Conservation (phyloP, 2,797 vertebrate genomes). For the Anabacerthia variegaticeps region DNA sequence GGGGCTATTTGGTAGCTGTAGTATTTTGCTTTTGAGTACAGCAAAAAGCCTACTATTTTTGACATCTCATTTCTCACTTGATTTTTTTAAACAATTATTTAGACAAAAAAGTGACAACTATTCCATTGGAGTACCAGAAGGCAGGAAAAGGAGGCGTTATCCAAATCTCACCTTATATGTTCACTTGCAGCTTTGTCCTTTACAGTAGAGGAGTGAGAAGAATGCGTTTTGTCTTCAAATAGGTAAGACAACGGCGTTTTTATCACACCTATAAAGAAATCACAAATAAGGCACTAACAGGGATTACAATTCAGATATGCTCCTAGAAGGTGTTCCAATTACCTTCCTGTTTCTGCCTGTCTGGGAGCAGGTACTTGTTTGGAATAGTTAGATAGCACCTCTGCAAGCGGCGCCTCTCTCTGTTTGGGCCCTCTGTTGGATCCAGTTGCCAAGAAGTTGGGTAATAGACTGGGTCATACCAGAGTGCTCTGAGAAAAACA, state of each 20-base stretch:
- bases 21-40: neutral
- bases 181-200: constrained; percentile 99
- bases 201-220: constrained; percentile 96
- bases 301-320: neutral
- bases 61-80: neutral
- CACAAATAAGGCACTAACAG: neutral
- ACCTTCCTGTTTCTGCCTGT: constrained; percentile 92
- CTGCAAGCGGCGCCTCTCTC: constrained; percentile 93
- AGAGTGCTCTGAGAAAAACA: constrained; percentile 84
- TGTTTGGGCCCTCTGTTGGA: constrained; percentile 95
- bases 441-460: constrained; percentile 97
- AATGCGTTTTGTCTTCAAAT: constrained; percentile 97
- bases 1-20: neutral
- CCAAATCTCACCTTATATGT: constrained; percentile 87
- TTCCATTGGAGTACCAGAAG: neutral
- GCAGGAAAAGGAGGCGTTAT: neutral
- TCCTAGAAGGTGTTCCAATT: neutral
- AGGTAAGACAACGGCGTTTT: constrained; percentile 91
- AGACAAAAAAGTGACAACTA: neutral
- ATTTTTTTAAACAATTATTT: neutral
- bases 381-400: constrained; percentile 97
- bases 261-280: constrained; percentile 78
- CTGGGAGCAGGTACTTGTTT: constrained; percentile 96
- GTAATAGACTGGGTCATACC: constrained; percentile 92
- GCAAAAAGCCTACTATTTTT: neutral